Base-by-base conservation (phyloP, 2,888 invertebrate species). In the Aromia moschata region DNA sequence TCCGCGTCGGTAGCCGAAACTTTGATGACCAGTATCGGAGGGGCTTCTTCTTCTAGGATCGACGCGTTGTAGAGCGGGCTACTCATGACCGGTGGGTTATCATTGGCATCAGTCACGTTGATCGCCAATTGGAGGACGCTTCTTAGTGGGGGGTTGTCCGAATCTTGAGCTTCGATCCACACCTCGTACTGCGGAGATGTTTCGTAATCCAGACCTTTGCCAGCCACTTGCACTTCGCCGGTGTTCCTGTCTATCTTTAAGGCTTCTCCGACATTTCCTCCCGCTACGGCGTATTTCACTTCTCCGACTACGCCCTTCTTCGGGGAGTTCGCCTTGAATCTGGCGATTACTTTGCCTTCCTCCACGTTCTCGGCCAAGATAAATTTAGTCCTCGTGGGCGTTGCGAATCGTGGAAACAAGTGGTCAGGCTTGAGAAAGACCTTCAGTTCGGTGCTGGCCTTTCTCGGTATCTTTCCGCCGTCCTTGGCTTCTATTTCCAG, bases 231-330 rank as follows among this genome's bases (percentile, higher is more conserved):
- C 10, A 96, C 87, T 79, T 92, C 91, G 0, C 96, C 96, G 25
- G 88, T 90, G 53, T 86, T 86, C 18, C 87, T 81, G 78, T 95
- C 92, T 60, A 96, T 89, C 74, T 86, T 86, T 37, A 95, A 84
- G n/a, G 94, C 92, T 72, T 93, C 91, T 0, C 92, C 94, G 1
- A 93, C 86, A 77, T 96, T 97, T 2, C 97, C 97, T n/a, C 96
- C 97, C 7, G 94, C 96, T 62, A 97, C 92, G 18, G 89, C 88
- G 75, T 92, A 97, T 60, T 87, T 84, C 57, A 94, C 83, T 68
- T 86, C 85, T 7, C 89, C 89, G 2, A 85, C 83, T 0, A 88
- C 81, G 0, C 91, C 92, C 62, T 86, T 86, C 77, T 94, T 94
- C 0, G 94, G 92, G 0, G 94, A 92, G 2, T 85, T 86, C 0